Base-by-base conservation (phyloP, 2,113 vertebrate species). In the Pteropus alecto region DNA sequence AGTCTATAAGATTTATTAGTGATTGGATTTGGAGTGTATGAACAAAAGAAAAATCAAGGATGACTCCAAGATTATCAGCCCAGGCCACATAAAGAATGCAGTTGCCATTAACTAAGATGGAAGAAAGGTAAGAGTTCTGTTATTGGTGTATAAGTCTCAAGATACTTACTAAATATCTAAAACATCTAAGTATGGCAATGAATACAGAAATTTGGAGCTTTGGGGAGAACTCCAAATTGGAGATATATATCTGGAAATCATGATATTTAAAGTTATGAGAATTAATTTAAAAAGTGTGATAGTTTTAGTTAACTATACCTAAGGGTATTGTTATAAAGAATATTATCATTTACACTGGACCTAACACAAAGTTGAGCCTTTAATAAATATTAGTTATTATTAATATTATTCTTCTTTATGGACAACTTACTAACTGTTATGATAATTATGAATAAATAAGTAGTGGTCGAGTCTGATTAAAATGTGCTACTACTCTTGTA, bases 301-400 rank as follows among this genome's bases (percentile, higher is more conserved):
- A 93, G 35, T 46, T 41, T 28, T 5, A 76, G 60, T 71, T 38
- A 84, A 63, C 24, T 70, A 60, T 7, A 70, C 16, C 13, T 63
- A 30, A 61, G 48, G 13, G 19, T 46, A 67, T 87, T 90, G 33
- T 19, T 84, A 68, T 83, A 30, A 21, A 88, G 46, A 65, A 33
- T 70, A 86, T 77, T 91, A n/a, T 87, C 22, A 74, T 73, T 89
- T 77, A 70, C 48, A 28, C 18, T 92, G 63, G 43, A 74, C 41
- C 48, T 65, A 86, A 48, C 16, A 95, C 43, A 82, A 81, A 87
- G 12, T 38, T 67, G 85, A 54, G n/a, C 33, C 38, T 60, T 92
- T 93, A 93, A 71, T 74, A 92, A 76, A 70, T 71, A 13, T 82
- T 68, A 92, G 14, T 41, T 68, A 82, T 82, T 93, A 84, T 54